Conservation (phyloP, 2,113 vertebrate genomes). For the Eolophus roseicapilla region DNA sequence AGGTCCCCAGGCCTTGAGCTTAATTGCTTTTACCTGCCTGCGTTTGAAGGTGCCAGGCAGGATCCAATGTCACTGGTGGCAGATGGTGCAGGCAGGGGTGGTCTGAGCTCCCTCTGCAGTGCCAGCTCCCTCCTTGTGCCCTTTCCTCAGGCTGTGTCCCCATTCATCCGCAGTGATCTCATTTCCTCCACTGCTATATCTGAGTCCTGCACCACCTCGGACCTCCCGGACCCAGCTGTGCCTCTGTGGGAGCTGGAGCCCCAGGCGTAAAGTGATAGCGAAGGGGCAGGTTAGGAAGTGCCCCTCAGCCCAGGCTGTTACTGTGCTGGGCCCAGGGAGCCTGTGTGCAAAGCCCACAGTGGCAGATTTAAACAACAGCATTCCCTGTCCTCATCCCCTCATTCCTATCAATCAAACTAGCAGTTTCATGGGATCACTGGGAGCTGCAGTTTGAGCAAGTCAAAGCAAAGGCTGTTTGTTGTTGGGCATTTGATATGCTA, state of each 20-base stretch:
- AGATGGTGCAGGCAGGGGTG: background rate
- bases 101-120: background rate
- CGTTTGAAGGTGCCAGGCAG: background rate
- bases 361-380: background rate
- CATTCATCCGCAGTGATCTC: background rate
- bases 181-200: background rate
- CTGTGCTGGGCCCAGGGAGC: background rate
- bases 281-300: background rate
- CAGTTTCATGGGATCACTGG: rapidly evolving
- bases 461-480: background rate
- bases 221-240: background rate
- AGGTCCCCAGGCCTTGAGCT: background rate
- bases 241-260: background rate
- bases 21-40: slow-evolving; percentile 5
- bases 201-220: background rate
- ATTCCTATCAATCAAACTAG: rapidly evolving
- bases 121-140: background rate
- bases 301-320: background rate
- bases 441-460: background rate
- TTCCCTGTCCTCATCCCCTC: rapidly evolving
- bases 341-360: background rate
- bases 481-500: rapidly evolving
- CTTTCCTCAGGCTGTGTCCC: background rate
- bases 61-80: background rate
- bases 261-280: background rate